Evolutionary conservation across 2,797 vertebrate species (phyloP).

Genomic region (Mormyrus hasselquistii): DNA sequence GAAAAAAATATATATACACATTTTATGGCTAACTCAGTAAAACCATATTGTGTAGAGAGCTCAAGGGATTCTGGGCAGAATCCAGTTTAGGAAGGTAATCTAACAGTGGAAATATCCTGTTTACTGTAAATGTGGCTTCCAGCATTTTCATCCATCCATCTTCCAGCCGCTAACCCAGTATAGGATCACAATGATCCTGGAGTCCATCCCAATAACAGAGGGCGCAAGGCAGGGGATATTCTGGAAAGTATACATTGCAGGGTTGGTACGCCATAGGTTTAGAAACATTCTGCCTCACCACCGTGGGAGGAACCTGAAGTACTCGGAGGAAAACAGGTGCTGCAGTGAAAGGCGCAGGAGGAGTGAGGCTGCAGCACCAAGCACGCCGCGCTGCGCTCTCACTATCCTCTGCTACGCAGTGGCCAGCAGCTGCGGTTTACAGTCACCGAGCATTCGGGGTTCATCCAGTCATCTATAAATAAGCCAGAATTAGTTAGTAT

Average conservation of each 20-base stretch:
- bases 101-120: background rate
- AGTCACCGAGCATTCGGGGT: background rate
- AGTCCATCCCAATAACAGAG: background rate
- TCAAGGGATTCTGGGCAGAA: background rate
- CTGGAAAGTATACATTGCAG: background rate
- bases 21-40: background rate
- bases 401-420: background rate
- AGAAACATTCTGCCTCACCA: background rate
- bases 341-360: background rate
- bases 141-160: background rate
- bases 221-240: background rate
- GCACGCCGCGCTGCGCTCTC: background rate
- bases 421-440: background rate
- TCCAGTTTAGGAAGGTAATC: background rate
- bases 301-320: background rate
- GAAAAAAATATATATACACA: background rate
- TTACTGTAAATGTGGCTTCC: background rate
- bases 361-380: background rate
- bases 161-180: background rate
- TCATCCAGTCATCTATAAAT: conserved; percentile 4
- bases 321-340: background rate
- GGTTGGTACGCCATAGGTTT: background rate
- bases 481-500: background rate
- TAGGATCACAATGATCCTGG: background rate
- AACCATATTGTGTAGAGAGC: background rate